These are phyloP conservation scores for Desoria tigrina DNA, from an alignment of 2,888 invertebrate genomes.

Conservation along the genomic window DNA sequence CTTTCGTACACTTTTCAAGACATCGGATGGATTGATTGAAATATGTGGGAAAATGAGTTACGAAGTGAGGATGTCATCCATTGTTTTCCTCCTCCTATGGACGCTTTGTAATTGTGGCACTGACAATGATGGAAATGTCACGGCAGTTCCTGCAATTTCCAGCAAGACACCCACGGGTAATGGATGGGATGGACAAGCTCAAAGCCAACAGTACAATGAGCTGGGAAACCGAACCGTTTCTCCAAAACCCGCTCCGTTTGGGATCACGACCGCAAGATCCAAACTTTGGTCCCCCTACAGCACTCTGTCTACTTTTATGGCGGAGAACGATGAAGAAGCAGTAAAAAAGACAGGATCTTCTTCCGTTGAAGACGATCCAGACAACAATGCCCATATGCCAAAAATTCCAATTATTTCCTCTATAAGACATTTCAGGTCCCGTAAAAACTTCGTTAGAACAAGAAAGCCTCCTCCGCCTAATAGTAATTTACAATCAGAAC, in stretches of 20 bases:
- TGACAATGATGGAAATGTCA: conserved; percentile 23
- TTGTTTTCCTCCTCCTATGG: conserved; percentile 31
- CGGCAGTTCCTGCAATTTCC: neutral
- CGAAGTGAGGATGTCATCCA: conserved; percentile 23
- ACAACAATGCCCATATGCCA: neutral
- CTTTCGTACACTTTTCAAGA: conserved; percentile 9
- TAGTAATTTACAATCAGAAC: conserved; percentile 14
- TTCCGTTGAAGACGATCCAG: neutral
- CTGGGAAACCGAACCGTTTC: conserved; percentile 25
- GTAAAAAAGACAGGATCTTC: neutral
- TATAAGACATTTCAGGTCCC: conserved; percentile 51
- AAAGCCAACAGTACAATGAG: conserved; percentile 3
- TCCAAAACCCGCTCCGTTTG: conserved; percentile 12
- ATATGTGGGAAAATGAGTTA: conserved; percentile 32
- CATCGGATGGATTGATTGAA: conserved; percentile 26
- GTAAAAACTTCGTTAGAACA: conserved; percentile 51
- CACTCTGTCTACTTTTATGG: conserved; percentile 34
- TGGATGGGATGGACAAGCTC: neutral
- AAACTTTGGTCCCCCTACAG: conserved; percentile 49
- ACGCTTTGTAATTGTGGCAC: conserved; percentile 33
- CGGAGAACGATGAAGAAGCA: conserved; percentile 18
- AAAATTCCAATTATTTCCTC: conserved; percentile 50
- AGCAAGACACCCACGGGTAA: neutral
- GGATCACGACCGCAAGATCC: conserved; percentile 28
- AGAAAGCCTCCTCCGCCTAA: conserved; percentile 33